phyloP scores from a whole-genome alignment of 2,888 invertebrate genomes.

The Rutpela maculata region DNA sequence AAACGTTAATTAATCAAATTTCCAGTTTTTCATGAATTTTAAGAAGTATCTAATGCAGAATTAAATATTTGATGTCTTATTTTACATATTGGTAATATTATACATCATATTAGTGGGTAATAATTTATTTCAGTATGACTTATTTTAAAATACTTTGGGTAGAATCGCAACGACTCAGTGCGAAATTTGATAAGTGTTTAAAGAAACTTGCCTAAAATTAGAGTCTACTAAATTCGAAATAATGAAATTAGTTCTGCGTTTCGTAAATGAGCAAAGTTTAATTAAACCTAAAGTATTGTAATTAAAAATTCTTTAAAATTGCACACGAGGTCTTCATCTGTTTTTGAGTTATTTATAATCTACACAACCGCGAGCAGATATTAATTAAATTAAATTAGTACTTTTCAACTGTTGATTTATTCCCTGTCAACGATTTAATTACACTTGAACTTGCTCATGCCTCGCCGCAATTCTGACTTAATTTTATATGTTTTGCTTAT shows the following conservation, averaged over 20 bases:
- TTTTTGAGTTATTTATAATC: slow-evolving; percentile 42
- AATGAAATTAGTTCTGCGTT: slow-evolving; percentile 36
- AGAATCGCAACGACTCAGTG: not conserved
- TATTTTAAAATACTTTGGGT: not conserved
- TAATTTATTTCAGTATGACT: too few relatives aligned
- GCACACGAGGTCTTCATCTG: slow-evolving; percentile 39
- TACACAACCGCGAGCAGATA: slow-evolving; percentile 35
- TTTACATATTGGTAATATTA: too few relatives aligned
- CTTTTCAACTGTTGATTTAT: slow-evolving; percentile 41
- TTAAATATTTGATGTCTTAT: too few relatives aligned
- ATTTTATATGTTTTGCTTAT: slow-evolving; percentile 36
- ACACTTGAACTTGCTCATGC: slow-evolving; percentile 30
- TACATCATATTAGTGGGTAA: too few relatives aligned
- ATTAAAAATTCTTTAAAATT: slow-evolving; percentile 40
- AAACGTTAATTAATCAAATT: too few relatives aligned
- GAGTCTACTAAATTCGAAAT: slow-evolving; percentile 30
- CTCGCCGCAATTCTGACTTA: slow-evolving; percentile 30
- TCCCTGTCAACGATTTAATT: slow-evolving; percentile 31
- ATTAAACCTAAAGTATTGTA: slow-evolving; percentile 39
- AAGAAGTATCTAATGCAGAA: too few relatives aligned
- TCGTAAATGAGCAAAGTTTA: slow-evolving; percentile 36
- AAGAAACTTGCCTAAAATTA: slow-evolving; percentile 28
- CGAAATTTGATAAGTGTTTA: slow-evolving; percentile 8
- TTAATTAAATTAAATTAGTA: slow-evolving; percentile 40
- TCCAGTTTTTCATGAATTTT: too few relatives aligned